phyloP scores from a whole-genome alignment of 35 echinoderm and acorn worm species.

The Antedon bifida region DNA sequence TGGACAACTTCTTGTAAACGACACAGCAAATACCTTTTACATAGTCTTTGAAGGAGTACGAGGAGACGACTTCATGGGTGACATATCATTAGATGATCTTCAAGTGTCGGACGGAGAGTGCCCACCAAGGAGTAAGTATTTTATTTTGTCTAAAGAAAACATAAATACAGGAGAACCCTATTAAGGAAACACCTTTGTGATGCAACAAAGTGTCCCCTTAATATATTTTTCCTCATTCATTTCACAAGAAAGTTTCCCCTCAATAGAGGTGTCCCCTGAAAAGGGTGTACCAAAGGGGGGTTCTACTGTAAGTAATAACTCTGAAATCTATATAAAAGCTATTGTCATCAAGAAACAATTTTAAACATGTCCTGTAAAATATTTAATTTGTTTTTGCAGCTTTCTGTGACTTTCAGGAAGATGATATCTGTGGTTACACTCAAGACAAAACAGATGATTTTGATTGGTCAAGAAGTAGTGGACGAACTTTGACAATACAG shows the following conservation, averaged over 20 bases:
- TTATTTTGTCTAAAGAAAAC: no score
- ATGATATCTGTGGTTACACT: constrained; percentile 35
- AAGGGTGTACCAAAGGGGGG: no score
- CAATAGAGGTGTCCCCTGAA: no score
- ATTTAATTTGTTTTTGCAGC: not conserved
- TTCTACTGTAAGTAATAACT: no score
- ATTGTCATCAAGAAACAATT: not conserved
- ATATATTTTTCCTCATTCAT: no score
- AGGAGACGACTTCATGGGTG: constrained; percentile 32
- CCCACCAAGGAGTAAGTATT: constrained; percentile 25
- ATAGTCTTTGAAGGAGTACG: constrained; percentile 58
- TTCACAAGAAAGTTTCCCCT: no score
- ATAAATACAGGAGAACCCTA: no score
- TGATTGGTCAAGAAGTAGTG: constrained; percentile 40
- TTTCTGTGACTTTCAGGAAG: constrained; percentile 43
- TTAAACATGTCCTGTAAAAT: not conserved
- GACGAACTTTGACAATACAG: constrained; percentile 19
- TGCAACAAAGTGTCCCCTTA: no score
- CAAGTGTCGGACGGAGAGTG: constrained; percentile 6
- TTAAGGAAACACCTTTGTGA: no score
- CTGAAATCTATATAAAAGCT: no score
- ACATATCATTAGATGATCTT: constrained; percentile 62
- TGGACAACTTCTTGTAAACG: not conserved
- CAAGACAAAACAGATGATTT: constrained; percentile 49
- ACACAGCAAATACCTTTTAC: not conserved